Conservation (phyloP, 2,113 vertebrate genomes). For the Caranx ignobilis region DNA sequence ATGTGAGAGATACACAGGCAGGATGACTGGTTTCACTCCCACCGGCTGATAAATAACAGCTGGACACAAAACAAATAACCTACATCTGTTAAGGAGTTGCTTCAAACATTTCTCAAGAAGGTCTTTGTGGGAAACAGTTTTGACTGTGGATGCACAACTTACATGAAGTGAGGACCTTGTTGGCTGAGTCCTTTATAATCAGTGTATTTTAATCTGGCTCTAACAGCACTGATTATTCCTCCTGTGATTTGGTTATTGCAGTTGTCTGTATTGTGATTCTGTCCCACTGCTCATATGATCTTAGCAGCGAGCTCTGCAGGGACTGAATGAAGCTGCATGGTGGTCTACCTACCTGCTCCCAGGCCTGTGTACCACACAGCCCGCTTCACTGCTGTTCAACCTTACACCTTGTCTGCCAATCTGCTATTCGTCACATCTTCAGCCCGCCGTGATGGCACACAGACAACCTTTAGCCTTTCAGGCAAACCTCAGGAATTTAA, state of each 20-base stretch:
- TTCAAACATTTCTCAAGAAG: slow-evolving; percentile 1
- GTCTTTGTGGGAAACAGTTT: slow-evolving; percentile 20
- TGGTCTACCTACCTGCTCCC: neutral
- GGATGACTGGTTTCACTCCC: slow-evolving; percentile 47
- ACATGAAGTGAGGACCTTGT: neutral
- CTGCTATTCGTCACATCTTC: slow-evolving; percentile 33
- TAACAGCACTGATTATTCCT: too few species aligned
- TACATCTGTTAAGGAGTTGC: slow-evolving; percentile 32
- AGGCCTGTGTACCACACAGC: slow-evolving; percentile 11
- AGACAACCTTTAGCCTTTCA: slow-evolving; percentile 27
- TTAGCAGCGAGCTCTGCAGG: neutral
- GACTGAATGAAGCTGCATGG: neutral
- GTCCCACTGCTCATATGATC: neutral
- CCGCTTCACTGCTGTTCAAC: slow-evolving; percentile 8
- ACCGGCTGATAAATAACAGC: slow-evolving; percentile 64
- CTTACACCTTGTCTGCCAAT: neutral
- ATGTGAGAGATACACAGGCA: slow-evolving; percentile 46
- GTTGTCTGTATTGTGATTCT: too few species aligned
- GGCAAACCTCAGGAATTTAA: slow-evolving; percentile 67
- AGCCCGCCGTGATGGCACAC: slow-evolving; percentile 57
- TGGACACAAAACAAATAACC: slow-evolving; percentile 45
- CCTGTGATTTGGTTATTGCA: too few species aligned
- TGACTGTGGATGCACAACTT: neutral
- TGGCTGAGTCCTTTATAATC: neutral
- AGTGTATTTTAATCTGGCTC: neutral